Conservation (phyloP, 2,797 vertebrate species). For the Mus minutoides region DNA sequence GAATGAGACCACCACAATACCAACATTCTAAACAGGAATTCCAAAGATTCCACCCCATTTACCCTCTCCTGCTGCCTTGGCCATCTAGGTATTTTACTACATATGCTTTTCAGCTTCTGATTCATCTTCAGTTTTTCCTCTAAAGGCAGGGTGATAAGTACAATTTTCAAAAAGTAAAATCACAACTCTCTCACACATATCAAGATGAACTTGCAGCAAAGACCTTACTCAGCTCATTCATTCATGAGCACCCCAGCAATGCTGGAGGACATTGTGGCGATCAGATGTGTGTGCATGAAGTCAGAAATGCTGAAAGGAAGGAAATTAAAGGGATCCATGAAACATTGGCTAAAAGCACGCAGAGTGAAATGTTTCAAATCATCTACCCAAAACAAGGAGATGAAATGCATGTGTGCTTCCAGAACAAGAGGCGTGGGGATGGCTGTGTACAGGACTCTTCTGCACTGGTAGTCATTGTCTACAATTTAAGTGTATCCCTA, state of each 20-base stretch:
- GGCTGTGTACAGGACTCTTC: not conserved
- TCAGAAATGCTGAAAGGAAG: not conserved
- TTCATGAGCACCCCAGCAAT: not conserved
- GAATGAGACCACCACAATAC: not conserved
- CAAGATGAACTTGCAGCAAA: not conserved
- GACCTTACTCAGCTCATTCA: not conserved
- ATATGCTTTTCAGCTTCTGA: not conserved
- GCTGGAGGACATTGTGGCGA: not conserved
- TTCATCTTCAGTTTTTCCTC: not conserved
- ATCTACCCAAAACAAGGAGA: not conserved
- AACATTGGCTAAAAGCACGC: not conserved
- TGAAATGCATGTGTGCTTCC: not conserved
- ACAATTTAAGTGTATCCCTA: not conserved
- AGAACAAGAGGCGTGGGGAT: not conserved
- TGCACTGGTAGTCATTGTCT: not conserved
- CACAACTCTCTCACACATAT: not conserved
- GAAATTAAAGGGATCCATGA: not conserved
- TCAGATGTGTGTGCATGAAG: not conserved
- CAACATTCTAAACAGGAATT: not conserved
- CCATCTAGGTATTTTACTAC: not conserved
- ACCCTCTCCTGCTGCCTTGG: not conserved
- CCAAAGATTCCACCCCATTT: not conserved
- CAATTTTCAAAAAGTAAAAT: not conserved
- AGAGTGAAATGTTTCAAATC: not conserved
- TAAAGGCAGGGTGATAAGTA: not conserved